phyloP scores from a whole-genome alignment of 2,888 invertebrate genomes.

The Campoletis raptor region DNA sequence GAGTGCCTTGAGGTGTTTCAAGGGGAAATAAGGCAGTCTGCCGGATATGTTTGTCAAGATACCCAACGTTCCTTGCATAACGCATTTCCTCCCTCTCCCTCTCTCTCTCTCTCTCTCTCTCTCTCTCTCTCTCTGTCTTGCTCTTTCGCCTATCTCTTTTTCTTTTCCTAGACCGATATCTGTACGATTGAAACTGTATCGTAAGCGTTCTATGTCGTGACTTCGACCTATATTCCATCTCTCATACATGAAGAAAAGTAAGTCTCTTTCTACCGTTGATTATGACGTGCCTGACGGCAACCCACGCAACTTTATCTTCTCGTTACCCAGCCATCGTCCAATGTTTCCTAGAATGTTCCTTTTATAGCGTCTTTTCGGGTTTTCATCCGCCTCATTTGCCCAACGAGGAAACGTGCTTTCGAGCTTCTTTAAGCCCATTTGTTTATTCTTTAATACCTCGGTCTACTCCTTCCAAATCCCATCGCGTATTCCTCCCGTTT shows the following conservation, averaged over 20 bases:
- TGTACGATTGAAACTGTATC: conserved; percentile 9
- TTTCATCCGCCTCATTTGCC: not conserved
- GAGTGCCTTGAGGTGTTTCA: conserved; percentile 30
- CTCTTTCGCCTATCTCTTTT: not conserved
- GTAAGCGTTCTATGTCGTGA: not conserved
- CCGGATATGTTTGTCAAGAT: conserved; percentile 27
- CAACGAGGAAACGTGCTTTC: not conserved
- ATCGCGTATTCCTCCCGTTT: not conserved
- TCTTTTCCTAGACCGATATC: not conserved
- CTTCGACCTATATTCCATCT: conserved; percentile 34
- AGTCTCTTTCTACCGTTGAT: conserved; percentile 16
- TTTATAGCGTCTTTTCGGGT: not conserved
- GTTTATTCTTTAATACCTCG: conserved; percentile 20
- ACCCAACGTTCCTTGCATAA: conserved; percentile 15
- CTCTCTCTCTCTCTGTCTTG: not conserved
- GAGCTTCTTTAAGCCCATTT: not conserved
- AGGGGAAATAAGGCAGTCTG: conserved; percentile 30
- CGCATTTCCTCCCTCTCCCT: not conserved
- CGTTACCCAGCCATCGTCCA: conserved; percentile 6
- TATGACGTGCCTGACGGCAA: conserved; percentile 17
- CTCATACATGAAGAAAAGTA: not conserved
- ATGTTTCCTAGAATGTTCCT: not conserved
- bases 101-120: not conserved
- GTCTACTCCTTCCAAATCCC: not conserved
- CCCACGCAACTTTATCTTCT: conserved; percentile 25